Evolutionary conservation across 2,888 invertebrate genomes (phyloP).

Genomic region (Tenthredo amoena): DNA sequence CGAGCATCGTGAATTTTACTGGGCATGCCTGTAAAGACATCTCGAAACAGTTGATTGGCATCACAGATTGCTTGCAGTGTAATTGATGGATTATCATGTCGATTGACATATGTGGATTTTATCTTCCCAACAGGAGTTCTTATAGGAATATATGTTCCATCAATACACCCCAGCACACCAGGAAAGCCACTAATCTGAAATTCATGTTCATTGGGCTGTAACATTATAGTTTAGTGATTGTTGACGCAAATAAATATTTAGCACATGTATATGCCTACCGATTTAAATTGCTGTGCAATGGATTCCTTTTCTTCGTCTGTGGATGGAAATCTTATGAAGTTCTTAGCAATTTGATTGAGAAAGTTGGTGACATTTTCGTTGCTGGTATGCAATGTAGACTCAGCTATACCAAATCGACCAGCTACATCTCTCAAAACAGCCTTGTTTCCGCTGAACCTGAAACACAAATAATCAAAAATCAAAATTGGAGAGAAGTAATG

Average conservation of each 20-base stretch:
- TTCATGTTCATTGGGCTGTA: neutral
- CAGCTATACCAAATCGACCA: neutral
- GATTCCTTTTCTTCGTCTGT: neutral
- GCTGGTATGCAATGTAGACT: neutral
- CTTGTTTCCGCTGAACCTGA: conserved; percentile 1
- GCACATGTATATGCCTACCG: neutral
- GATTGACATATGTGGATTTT: neutral
- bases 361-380: neutral
- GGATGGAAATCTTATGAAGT: neutral
- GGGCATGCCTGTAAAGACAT: neutral
- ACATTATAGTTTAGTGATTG: neutral
- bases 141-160: conserved; percentile 2
- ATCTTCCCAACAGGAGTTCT: neutral
- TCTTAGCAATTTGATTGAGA: neutral
- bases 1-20: neutral
- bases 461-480: neutral
- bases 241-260: neutral
- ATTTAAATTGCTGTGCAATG: neutral
- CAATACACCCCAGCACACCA: neutral
- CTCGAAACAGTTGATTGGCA: neutral
- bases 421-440: neutral
- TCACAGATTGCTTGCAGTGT: neutral
- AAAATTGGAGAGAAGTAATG: neutral
- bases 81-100: neutral
- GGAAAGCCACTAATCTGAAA: conserved; percentile 6